Percentiles rank a stretch among this genome's conserved stretches.
These are phyloP conservation scores for Pseudomyrmex sp. DNA, from an alignment of 1,140 invertebrate species.

Conservation along the genomic window DNA sequence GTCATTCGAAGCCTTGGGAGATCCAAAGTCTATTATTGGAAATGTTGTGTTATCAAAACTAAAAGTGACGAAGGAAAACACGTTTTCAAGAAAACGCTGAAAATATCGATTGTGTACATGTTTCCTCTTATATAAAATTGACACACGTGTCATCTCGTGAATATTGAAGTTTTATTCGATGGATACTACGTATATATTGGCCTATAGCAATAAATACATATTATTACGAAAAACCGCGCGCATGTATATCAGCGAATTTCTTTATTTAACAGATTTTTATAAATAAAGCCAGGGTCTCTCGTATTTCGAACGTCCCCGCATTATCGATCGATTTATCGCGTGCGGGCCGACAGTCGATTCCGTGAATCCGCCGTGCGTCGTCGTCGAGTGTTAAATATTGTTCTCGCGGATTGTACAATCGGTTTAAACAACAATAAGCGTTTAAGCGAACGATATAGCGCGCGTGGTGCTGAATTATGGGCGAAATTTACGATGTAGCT, in stretches of 20 bases:
- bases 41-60: slow-evolving; percentile 1
- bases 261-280: neutral
- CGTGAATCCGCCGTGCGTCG: neutral
- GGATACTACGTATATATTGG: too few relatives aligned
- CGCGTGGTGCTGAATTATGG: slow-evolving; percentile 10
- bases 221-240: too few relatives aligned
- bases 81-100: neutral
- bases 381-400: neutral
- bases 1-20: slow-evolving; percentile 1
- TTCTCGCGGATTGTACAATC: slow-evolving; percentile 9
- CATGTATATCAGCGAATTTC: neutral
- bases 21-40: neutral
- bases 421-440: slow-evolving; percentile 29
- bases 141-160: neutral
- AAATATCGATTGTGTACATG: too few relatives aligned
- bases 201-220: too few relatives aligned
- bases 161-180: too few relatives aligned
- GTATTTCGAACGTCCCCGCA: slow-evolving; percentile 19
- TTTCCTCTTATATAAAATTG: too few relatives aligned
- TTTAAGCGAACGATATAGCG: neutral
- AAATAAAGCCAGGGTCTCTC: slow-evolving; percentile 16
- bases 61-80: neutral
- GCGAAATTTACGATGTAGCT: slow-evolving; percentile 24
- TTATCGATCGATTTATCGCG: slow-evolving; percentile 35
- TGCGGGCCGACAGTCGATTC: neutral